Conservation (phyloP, 2,888 invertebrate species). For the Agonopterix arenella region DNA sequence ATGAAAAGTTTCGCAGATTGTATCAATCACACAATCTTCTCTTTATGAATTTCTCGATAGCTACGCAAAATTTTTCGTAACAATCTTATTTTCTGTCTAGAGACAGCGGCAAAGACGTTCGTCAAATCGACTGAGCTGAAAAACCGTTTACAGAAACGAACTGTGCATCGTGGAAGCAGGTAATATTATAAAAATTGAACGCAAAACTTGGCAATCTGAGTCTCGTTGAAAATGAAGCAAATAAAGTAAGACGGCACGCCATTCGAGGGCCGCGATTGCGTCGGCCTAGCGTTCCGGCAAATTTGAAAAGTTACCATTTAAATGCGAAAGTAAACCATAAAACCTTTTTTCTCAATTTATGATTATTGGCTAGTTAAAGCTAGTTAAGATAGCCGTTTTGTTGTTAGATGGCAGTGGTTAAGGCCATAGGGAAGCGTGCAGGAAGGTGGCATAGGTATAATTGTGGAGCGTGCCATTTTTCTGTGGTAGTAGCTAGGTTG, state of each 20-base stretch:
- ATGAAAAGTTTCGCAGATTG: neutral
- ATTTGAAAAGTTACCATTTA: constrained; percentile 38
- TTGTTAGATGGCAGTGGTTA: too few species aligned
- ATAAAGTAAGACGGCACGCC: constrained; percentile 45
- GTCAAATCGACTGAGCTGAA: constrained; percentile 27
- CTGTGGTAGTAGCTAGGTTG: too few species aligned
- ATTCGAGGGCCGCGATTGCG: constrained; percentile 39
- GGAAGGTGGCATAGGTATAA: too few species aligned
- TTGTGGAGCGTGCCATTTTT: too few species aligned
- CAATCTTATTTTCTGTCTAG: constrained; percentile 13
- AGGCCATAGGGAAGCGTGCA: too few species aligned
- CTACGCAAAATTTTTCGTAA: constrained; percentile 15
- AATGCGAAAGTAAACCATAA: constrained; percentile 30
- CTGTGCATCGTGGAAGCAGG: constrained; percentile 30
- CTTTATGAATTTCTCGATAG: neutral
- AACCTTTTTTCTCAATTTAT: neutral
- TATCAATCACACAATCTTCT: neutral
- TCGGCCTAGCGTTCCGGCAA: constrained; percentile 43
- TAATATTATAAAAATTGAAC: constrained; percentile 52
- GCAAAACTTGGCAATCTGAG: constrained; percentile 53
- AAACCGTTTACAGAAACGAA: constrained; percentile 31
- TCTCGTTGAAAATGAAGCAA: constrained; percentile 55
- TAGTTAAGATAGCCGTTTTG: too few species aligned
- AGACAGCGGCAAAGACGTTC: constrained; percentile 16
- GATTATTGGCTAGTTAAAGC: too few species aligned